Evolutionary conservation across 2,797 vertebrate species (phyloP).

Genomic region (Darevskia mixta): DNA sequence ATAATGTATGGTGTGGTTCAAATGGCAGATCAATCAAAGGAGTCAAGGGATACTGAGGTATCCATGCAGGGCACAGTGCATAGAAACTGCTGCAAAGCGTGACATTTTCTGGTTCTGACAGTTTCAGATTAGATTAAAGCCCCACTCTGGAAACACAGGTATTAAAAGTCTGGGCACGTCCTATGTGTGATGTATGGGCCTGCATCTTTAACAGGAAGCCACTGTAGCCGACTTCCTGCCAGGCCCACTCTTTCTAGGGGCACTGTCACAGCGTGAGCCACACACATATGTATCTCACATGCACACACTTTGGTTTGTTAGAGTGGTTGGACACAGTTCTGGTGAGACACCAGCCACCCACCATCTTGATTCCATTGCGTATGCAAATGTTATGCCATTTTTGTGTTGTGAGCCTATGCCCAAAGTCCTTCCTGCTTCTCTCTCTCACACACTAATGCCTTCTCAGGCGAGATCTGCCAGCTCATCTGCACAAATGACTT

Average conservation of each 20-base stretch:
- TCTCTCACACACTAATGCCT: not conserved
- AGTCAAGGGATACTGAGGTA: too few relatives aligned
- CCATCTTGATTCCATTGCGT: too few relatives aligned
- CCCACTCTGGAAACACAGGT: not conserved
- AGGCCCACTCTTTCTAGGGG: not conserved
- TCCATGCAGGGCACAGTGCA: not conserved
- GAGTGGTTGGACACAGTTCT: not conserved
- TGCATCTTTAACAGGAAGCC: not conserved
- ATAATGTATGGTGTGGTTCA: too few relatives aligned
- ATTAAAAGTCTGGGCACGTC: not conserved
- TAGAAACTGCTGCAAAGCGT: not conserved
- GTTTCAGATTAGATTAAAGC: not conserved
- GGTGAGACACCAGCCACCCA: not conserved
- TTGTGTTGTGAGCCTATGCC: not conserved
- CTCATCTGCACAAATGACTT: not conserved
- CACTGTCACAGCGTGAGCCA: not conserved
- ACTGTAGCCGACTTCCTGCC: not conserved
- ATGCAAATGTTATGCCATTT: not conserved
- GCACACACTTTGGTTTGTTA: not conserved
- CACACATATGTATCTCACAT: too few relatives aligned
- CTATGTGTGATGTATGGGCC: not conserved
- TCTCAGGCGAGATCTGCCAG: not conserved
- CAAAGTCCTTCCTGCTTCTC: not conserved
- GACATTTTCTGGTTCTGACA: not conserved
- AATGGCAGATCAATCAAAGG: too few relatives aligned